A percentile compares a stretch with the other conserved stretches of the same genome.
Evolutionary conservation across 2,113 vertebrate genomes (phyloP).

Genomic region (Pyxicephalus adspersus): DNA sequence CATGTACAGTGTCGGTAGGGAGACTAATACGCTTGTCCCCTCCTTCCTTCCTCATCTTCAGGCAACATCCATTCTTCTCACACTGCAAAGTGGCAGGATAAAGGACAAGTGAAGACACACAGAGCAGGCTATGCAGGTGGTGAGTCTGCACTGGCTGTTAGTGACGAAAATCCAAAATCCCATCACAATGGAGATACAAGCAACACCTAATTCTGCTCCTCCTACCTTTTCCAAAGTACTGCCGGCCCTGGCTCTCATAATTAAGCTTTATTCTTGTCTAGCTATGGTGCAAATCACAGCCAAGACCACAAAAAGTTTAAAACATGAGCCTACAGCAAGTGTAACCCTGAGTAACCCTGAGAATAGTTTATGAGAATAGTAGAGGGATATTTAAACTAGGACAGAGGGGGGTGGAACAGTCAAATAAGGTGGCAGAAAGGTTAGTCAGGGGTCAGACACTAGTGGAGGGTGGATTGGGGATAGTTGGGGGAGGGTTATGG

Average conservation of each 20-base stretch:
- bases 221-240: conserved; percentile 1
- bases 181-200: conserved; percentile 48
- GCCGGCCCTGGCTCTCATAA: background rate
- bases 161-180: conserved; percentile 46
- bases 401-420: no score
- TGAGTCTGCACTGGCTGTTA: conserved; percentile 3
- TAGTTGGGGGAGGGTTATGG: no score
- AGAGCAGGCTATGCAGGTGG: conserved; percentile 3
- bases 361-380: no score
- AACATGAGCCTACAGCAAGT: background rate
- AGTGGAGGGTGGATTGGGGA: no score
- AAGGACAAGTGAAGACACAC: background rate
- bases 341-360: background rate
- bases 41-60: conserved; percentile 44
- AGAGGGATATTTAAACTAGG: no score
- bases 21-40: background rate
- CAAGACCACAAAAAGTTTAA: no score
- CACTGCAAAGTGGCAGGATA: background rate
- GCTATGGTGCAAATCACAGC: no score
- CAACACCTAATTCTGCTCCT: conserved; percentile 43
- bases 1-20: conserved; percentile 46
- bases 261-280: conserved; percentile 8
- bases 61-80: background rate
- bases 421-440: no score
- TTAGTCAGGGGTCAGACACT: no score